Evolutionary conservation across 2,888 invertebrate species (phyloP).

Genomic region (Cephus pulcher): DNA sequence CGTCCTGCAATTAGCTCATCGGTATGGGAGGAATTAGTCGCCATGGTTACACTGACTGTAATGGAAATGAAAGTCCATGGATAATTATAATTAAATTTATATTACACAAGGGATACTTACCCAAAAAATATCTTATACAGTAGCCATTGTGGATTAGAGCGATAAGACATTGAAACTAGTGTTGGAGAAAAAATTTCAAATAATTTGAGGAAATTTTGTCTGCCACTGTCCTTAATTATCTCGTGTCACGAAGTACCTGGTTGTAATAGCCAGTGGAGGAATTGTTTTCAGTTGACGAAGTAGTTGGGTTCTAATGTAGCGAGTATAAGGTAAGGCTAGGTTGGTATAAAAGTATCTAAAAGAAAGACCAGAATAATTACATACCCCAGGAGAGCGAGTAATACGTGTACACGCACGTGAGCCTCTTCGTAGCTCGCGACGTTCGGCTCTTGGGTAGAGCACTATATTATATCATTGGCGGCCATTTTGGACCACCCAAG

Average conservation of each 20-base stretch:
- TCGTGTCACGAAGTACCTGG: background rate
- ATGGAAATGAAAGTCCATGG: background rate
- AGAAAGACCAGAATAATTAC: constrained; percentile 1
- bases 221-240: background rate
- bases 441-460: constrained; percentile 45
- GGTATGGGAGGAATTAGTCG: constrained; percentile 39
- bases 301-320: background rate
- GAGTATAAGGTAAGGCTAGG: background rate
- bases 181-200: background rate
- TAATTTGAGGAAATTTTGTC: constrained; percentile 4
- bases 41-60: constrained; percentile 8
- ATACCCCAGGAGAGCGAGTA: constrained; percentile 2
- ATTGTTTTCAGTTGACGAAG: background rate
- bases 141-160: background rate
- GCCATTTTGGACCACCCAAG: constrained; percentile 68
- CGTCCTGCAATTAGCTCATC: constrained; percentile 43
- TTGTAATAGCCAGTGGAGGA: background rate
- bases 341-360: background rate
- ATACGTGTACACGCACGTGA: constrained; percentile 4
- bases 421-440: constrained; percentile 7
- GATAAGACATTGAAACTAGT: background rate
- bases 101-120: background rate
- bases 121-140: background rate
- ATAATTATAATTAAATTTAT: background rate
- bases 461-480: constrained; percentile 66